Evolutionary conservation across 2,888 invertebrate species (phyloP).

Genomic region (Caenorhabditis imperialis): DNA sequence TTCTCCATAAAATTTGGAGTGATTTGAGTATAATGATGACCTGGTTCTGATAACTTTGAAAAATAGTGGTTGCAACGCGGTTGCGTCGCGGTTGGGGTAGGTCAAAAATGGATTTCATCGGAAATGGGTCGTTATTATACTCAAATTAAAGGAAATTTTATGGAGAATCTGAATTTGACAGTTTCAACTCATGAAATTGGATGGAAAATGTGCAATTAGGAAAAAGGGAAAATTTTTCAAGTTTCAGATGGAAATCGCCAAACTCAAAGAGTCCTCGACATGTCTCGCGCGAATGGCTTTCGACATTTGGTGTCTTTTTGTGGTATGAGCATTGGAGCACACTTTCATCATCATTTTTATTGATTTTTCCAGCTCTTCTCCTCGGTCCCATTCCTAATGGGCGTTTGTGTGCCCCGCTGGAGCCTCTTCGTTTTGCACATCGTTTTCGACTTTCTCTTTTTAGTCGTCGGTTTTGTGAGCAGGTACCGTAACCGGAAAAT

Average conservation of each 20-base stretch:
- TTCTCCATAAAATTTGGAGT: no score
- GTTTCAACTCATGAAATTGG: neutral
- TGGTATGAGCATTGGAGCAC: constrained; percentile 26
- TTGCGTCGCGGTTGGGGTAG: no score
- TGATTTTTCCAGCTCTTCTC: constrained; percentile 52
- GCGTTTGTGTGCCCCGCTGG: constrained; percentile 52
- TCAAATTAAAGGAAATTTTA: no score
- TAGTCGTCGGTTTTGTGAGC: constrained; percentile 58
- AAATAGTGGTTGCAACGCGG: no score
- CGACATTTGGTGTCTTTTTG: constrained; percentile 59
- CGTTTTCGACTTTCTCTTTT: constrained; percentile 58
- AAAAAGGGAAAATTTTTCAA: neutral
- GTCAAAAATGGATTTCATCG: no score
- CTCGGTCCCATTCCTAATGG: constrained; percentile 52
- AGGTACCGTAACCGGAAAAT: constrained; percentile 19
- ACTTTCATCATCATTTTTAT: neutral
- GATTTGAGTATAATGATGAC: no score
- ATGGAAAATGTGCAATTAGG: neutral
- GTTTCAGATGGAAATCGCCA: constrained; percentile 51
- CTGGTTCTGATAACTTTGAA: no score
- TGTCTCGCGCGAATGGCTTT: constrained; percentile 59
- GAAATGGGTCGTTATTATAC: no score
- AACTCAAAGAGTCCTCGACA: constrained; percentile 55
- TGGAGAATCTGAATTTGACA: no score
- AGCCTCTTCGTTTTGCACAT: constrained; percentile 60